phyloP scores from a whole-genome alignment of 2,888 invertebrate species.

The Philopedon plagiatum region DNA sequence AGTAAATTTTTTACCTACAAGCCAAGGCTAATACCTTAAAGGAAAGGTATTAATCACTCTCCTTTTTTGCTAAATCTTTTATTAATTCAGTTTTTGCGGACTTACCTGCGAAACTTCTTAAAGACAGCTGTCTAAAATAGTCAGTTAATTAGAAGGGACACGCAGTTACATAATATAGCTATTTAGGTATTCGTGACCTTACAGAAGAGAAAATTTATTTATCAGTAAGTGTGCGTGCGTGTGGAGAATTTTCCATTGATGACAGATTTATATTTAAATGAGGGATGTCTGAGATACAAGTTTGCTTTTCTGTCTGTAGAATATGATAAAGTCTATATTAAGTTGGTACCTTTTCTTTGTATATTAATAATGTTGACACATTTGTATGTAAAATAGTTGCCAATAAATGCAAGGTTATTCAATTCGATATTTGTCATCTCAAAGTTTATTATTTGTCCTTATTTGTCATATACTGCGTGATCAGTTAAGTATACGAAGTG shows the following conservation, averaged over 20 bases:
- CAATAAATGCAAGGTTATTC: no score
- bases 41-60: background rate
- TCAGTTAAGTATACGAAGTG: no score
- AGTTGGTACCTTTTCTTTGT: no score
- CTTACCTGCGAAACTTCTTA: background rate
- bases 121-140: conserved; percentile 16
- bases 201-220: conserved; percentile 24
- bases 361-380: no score
- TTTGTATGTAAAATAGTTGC: no score
- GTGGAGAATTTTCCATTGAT: conserved; percentile 24
- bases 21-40: background rate
- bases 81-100: background rate
- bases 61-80: background rate
- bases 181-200: conserved; percentile 2
- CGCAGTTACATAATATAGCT: conserved; percentile 29
- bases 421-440: no score
- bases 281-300: conserved; percentile 17
- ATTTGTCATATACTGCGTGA: no score
- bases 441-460: no score
- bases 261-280: conserved; percentile 35
- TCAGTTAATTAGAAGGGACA: conserved; percentile 29
- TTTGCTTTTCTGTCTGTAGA: background rate
- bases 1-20: background rate
- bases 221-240: conserved; percentile 34
- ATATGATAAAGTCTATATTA: background rate